Conservation (phyloP, 2,888 invertebrate species). For the Aplocera efformata region DNA sequence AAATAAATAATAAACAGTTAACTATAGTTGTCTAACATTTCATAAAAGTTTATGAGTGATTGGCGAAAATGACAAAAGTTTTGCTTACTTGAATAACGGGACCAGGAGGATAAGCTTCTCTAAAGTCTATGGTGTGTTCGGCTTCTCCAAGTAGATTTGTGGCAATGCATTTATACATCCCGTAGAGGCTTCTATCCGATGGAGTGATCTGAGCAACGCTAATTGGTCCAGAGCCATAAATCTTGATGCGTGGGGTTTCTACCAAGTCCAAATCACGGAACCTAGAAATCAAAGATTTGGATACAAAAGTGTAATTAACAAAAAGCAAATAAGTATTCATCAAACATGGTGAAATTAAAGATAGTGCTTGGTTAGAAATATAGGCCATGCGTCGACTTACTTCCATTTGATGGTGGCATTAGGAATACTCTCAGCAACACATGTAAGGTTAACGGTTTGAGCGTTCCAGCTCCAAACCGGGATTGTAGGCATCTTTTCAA, state of each 20-base stretch:
- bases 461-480: conserved; percentile 92
- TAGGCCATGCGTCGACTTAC: conserved; percentile 46
- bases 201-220: conserved; percentile 87
- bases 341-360: too few species aligned
- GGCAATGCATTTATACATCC: conserved; percentile 90
- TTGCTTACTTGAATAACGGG: conserved; percentile 75
- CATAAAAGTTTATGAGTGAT: too few species aligned
- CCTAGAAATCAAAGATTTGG: conserved; percentile 33
- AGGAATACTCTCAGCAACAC: conserved; percentile 92
- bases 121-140: conserved; percentile 84
- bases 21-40: too few species aligned
- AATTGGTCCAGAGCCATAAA: conserved; percentile 84
- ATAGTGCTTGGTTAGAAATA: too few species aligned
- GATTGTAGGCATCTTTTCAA: conserved; percentile 84
- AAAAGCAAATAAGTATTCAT: too few species aligned
- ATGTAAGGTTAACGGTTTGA: conserved; percentile 90
- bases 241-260: conserved; percentile 80
- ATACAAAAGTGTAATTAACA: conserved; percentile 5
- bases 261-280: conserved; percentile 77
- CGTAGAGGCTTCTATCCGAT: conserved; percentile 83
- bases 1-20: conserved; percentile 2
- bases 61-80: not conserved
- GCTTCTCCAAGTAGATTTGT: conserved; percentile 87
- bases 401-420: conserved; percentile 96
- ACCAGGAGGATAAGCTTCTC: conserved; percentile 86